Base-by-base conservation (phyloP, 2,888 invertebrate genomes). In the Hemithea aestivaria region DNA sequence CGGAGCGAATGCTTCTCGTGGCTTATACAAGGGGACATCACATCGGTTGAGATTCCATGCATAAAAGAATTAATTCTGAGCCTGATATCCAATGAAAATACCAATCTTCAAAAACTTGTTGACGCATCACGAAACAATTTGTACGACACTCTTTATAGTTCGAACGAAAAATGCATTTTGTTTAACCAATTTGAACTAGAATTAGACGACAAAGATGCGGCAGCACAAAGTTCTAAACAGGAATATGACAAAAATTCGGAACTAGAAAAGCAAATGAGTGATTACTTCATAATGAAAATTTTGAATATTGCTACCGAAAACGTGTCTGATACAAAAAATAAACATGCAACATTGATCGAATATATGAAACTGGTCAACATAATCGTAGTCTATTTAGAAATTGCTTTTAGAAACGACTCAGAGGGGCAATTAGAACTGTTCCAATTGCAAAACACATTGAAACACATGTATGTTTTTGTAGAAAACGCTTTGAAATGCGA, bases 101-200 rank as follows among this genome's bases (percentile, higher is more conserved):
- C 79, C n/a, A 42, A 42, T 20, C 10, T 27, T 10, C 7, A 11
- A 1, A 35, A 35, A 24, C 12, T 10, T 12, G 10, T 8, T 2
- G 7, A 21, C 16, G 24, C 37, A 7, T 52, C 55, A 24, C 40
- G 34, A 28, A 51, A 62, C 30, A 34, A 48, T 26, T 48, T 79
- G 26, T 70, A 67, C 41, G 56, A 73, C 23, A 56, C 62, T 28
- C 42, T 85, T 40, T 83, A 79, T 44, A 50, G 66, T 44, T 68
- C 66, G 1, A 57, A 60, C 10, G 82, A 83, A 26, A 69, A 63
- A 41, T 66, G 67, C 45, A 73, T 80, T 36, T 54, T 87, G 35
- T 80, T 77, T 29, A 75, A 71, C 48, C 76, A 76, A 52, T 85
- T 87, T 48, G 75, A 82, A 62, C 48, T 65, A 21, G 58, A 70